Evolutionary conservation across 2,888 invertebrate species (phyloP).

Genomic region (Cerastis rubricosa): DNA sequence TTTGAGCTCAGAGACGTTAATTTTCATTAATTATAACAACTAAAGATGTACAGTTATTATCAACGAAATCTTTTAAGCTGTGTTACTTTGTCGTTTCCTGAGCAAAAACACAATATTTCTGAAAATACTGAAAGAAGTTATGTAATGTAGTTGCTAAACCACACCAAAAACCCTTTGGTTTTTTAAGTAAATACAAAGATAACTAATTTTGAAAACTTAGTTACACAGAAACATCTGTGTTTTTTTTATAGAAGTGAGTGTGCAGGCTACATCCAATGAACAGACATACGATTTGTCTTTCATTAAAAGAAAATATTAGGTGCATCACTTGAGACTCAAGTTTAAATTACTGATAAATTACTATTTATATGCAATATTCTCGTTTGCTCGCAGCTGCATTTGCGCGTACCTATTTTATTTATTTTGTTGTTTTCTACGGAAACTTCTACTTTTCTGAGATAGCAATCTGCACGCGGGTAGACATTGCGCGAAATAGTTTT

Average conservation of each 20-base stretch:
- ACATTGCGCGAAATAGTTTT: constrained; percentile 31
- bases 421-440: constrained; percentile 44
- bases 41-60: constrained; percentile 62
- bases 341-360: constrained; percentile 55
- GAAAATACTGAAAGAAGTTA: neutral
- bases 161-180: neutral
- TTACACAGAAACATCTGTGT: neutral
- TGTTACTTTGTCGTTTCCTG: constrained; percentile 26
- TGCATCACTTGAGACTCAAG: constrained; percentile 35
- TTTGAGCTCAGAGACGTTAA: constrained; percentile 72
- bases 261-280: constrained; percentile 19
- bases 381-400: constrained; percentile 45
- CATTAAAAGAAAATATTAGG: constrained; percentile 45
- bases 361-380: constrained; percentile 50
- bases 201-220: neutral
- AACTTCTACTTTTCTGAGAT: constrained; percentile 46
- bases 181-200: neutral
- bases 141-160: constrained; percentile 1
- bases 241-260: constrained; percentile 15
- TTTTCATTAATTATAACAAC: constrained; percentile 70
- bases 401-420: constrained; percentile 36
- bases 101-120: constrained; percentile 39
- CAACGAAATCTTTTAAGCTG: constrained; percentile 49
- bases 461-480: constrained; percentile 19
- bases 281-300: constrained; percentile 31